Evolutionary conservation across 1,140 invertebrate species (phyloP).

Genomic region (Apis laboriosa): DNA sequence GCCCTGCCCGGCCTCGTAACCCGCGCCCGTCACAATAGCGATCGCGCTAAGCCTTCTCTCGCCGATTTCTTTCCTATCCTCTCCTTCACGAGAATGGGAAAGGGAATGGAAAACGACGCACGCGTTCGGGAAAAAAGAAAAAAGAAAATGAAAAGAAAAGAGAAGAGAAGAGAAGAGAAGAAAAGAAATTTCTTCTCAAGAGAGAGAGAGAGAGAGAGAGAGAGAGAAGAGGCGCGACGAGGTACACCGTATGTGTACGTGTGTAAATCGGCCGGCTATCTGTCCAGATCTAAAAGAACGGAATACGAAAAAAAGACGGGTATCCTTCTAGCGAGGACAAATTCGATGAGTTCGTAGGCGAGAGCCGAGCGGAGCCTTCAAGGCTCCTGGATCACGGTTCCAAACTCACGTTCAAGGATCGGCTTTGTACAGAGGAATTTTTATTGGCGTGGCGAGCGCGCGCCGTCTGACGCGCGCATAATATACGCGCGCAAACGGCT

Average conservation of each 20-base stretch:
- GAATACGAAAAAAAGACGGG: slow-evolving; percentile 19
- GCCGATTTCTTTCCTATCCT: neutral
- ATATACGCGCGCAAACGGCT: slow-evolving; percentile 14
- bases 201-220: no score
- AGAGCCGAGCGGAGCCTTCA: slow-evolving; percentile 39
- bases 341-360: slow-evolving; percentile 46
- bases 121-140: no score
- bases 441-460: slow-evolving; percentile 34
- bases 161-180: no score
- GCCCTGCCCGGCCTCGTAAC: neutral
- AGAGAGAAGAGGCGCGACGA: no score
- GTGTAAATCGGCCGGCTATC: slow-evolving; percentile 15
- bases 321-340: slow-evolving; percentile 51
- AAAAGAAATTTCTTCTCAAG: no score
- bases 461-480: slow-evolving; percentile 42
- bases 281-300: slow-evolving; percentile 25
- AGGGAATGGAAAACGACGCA: no score
- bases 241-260: no score
- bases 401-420: slow-evolving; percentile 67
- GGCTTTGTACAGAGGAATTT: slow-evolving; percentile 62
- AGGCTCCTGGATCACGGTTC: slow-evolving; percentile 55
- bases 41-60: neutral
- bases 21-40: slow-evolving; percentile 1
- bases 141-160: no score
- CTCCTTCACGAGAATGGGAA: no score